Evolutionary conservation across 2,888 invertebrate genomes (phyloP).

Genomic region (Athalia cordata): DNA sequence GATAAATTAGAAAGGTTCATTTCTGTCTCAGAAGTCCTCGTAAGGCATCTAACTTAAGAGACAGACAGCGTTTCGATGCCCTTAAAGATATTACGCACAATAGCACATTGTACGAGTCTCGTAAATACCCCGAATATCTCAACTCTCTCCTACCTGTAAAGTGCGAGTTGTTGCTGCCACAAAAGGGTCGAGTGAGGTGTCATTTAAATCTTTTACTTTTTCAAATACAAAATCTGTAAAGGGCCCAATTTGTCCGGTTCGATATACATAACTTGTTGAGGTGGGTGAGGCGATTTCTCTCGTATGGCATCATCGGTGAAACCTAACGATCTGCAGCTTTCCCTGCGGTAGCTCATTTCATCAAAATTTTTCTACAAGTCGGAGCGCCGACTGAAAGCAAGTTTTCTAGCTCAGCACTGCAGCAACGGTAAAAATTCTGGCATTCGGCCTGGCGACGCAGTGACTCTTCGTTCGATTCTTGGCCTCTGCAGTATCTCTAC

Average conservation of each 20-base stretch:
- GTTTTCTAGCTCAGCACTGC: not conserved
- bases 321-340: too few species aligned
- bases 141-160: too few species aligned
- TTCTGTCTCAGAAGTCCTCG: too few species aligned
- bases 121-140: not conserved
- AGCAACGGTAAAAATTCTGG: slow-evolving; percentile 15
- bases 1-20: too few species aligned
- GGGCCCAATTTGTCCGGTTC: not conserved
- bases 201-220: too few species aligned
- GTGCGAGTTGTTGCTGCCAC: too few species aligned
- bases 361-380: not conserved
- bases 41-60: too few species aligned
- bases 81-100: not conserved
- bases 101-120: not conserved
- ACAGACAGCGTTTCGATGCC: not conserved
- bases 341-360: not conserved
- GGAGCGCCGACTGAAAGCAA: not conserved
- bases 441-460: slow-evolving; percentile 24
- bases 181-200: too few species aligned
- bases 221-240: not conserved
- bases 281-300: not conserved
- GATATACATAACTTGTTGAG: not conserved
- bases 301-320: not conserved
- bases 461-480: slow-evolving; percentile 27
- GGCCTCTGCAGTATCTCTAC: slow-evolving; percentile 3